Evolutionary conservation across 2,797 vertebrate species (phyloP), one percentile per base, ranked within the genome.

Genomic region (Lates japonicus): DNA sequence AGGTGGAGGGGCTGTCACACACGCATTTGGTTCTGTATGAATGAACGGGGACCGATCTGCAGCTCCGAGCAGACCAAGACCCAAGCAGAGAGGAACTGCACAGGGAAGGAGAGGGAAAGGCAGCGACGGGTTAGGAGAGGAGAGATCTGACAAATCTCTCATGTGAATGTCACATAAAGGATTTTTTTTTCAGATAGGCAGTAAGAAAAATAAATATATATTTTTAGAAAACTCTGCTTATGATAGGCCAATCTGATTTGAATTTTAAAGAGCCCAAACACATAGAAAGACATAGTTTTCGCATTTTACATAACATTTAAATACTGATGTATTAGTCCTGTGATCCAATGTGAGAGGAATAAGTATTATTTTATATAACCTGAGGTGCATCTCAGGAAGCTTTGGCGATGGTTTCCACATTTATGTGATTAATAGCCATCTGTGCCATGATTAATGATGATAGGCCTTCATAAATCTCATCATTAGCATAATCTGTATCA

Each of bases 1-100:
- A 99, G 94, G 97, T 97, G 93, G 98, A 98, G 93, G 98, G 95
- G 89, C 96, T 96, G 96, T 99, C 98, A 97, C 98, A 99, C 87
- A 97, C 96, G 95, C 98, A 99, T 96, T 97, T 97, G 92, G 98
- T 99, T 95, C 95, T 97, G 96, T 95, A 96, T 91, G 97, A 96
- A 96, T 98, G 97, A 91, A 98, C 96, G 88, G 96, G 95, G 87
- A 98, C 96, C 64, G 97, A 97, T 95, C 98, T 98, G 96, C 98
- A 99, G 95, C 97, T 97, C 93, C 97, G 97, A 92, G 97, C 96
- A 93, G 98, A 98, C 98, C 98, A 99, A 90, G 97, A 97, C 79
- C 98, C 98, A 72, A 98, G 96, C 95, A 97, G 96, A 90, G 97
- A 98, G 86, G 97, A 96, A 89, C 96, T 97, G 96, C 93, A 92